Base-by-base conservation (phyloP, 2,888 invertebrate species). In the Acronicta alni region DNA sequence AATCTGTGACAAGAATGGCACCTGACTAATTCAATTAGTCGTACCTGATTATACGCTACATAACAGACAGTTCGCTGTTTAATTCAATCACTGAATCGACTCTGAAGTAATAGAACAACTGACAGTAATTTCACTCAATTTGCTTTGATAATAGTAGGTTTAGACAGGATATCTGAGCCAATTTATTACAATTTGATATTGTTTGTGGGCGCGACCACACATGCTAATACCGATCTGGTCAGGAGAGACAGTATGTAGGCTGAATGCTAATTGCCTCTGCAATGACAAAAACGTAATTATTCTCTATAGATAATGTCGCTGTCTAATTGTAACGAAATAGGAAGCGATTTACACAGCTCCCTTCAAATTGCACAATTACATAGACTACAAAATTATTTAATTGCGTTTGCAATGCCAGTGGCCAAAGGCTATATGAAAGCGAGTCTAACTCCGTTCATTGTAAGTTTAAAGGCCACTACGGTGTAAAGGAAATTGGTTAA, bases 361-460 rank as follows among this genome's bases (percentile, higher is more conserved):
- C 66, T 75, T 74, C 61, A 64, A 72, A 77, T 70, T 65, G 59
- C 52, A 41, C 75, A 67, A 77, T 75, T 75, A 77, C 48, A 59
- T 63, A 18, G 56, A 70, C 65, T 75, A 78, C 75, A 70, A 78
- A 75, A 70, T 78, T 67, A 67, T 73, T 70, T 67, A 70, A 76
- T 75, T 75, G 65, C 73, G 20, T 57, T 57, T 10, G 56, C 76
- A 78, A 76, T 77, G 78, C 59, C 78, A 77, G 52, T 35, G 23
- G 57, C 51, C 52, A 67, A 67, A 77, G 78, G 76, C 65, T 77
- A 72, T 62, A 75, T 66, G 70, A 78, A 77, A 78, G 75, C 67
- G 30, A 72, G 48, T 57, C 51, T 64, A 61, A 59, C 44, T 46
- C 54, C 32, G 35, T 39, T 64, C 53, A 67, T 68, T 72, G 61